Evolutionary conservation across 2,113 vertebrate species (phyloP), one percentile per base, ranked within the genome.

Genomic region (Silurus asotus): DNA sequence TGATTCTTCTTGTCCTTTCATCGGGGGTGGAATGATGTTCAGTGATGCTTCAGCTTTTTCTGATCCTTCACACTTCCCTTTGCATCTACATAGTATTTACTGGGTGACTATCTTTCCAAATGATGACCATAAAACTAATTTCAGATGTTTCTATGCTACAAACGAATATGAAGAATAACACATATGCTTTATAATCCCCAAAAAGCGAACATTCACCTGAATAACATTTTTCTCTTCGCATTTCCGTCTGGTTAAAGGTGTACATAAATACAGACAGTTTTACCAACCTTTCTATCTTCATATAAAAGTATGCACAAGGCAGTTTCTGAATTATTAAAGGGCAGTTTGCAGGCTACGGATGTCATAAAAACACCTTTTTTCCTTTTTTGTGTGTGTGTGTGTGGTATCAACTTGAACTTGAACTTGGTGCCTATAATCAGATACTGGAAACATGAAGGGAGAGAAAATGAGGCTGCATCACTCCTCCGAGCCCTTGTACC

Each of bases 1-100:
- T 88, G 85, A 86, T 85, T 91, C 89, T 86, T 88, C 81, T 90
- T 92, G 90, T 91, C 92, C 86, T 89, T 86, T 83, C 88, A 90
- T 91, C 89, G 90, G 87, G 83, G 56, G 87, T 83, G 72, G 56
- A 92, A 90, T 89, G 90, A 90, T 89, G 90, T 88, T 83, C 84
- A 9, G n/a, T 17, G 53, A 2, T 56, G 53, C 8, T 78, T 78
- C 55, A 19, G 4, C 45, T 80, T 23, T 8, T 28, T 37, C 37
- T 8, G 6, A 78, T 37, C 28, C 28, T 61, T 45, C 15, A 9
- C 8, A 37, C 45, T 79, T 59, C 4, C 25, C 6, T 59, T 80
- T 61, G 15, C 56, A 23, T 8, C 45, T 59, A 23, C 20, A 20
- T 1, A 49, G 8, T 77, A 9, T 56, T 56, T 17, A 3, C 20